phyloP scores from a whole-genome alignment of 2,888 invertebrate species.

The Seira ritae region DNA sequence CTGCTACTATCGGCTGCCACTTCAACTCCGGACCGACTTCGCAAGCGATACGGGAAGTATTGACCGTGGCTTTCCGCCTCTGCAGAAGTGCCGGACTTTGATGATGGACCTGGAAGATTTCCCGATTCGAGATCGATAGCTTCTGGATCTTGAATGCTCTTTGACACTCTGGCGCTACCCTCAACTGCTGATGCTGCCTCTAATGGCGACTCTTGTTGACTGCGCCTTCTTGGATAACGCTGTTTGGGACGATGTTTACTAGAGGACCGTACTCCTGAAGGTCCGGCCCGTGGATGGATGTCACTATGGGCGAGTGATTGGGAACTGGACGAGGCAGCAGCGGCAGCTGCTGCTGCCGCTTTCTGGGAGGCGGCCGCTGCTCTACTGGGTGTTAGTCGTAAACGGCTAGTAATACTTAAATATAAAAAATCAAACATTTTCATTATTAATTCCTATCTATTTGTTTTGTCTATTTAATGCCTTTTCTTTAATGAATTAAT shows the following conservation, averaged over 20 bases:
- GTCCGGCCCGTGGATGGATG: conserved; percentile 31
- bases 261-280: conserved; percentile 39
- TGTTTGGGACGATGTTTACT: conserved; percentile 49
- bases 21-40: conserved; percentile 67
- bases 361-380: conserved; percentile 72
- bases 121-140: conserved; percentile 35
- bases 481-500: too few relatives aligned
- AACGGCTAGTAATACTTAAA: conserved; percentile 54
- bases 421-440: neutral
- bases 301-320: conserved; percentile 16
- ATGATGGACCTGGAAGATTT: conserved; percentile 65
- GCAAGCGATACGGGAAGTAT: conserved; percentile 66
- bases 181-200: conserved; percentile 34
- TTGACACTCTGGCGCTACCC: conserved; percentile 14
- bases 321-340: conserved; percentile 26
- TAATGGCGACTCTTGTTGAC: conserved; percentile 47
- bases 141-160: conserved; percentile 47
- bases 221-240: conserved; percentile 49
- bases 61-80: conserved; percentile 28
- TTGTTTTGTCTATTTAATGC: too few relatives aligned
- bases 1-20: conserved; percentile 12
- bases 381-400: conserved; percentile 70
- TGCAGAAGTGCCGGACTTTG: conserved; percentile 42
- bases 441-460: neutral
- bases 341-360: conserved; percentile 64